Base-by-base conservation (phyloP, 2,113 vertebrate species). In the Laticauda laticaudata region DNA sequence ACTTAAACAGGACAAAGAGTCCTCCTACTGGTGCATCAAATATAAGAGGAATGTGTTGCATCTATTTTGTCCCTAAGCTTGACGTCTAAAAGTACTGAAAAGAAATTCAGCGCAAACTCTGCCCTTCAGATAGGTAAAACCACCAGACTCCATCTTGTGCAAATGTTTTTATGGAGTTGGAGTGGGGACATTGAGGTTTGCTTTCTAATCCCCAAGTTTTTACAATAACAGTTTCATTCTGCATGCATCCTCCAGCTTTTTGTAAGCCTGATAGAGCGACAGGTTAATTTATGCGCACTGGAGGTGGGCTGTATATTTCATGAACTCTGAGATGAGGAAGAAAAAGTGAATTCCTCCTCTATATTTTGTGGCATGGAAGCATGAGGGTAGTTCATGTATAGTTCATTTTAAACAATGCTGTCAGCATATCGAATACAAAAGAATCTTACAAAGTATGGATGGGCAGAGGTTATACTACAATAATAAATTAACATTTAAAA, bases 401-500 rank as follows among this genome's bases (percentile, higher is more conserved):
- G 29, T 81, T 24, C 26, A 87, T 11, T 91, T 48, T 53, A 81
- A 75, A 45, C 15, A 29, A 51, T 29, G 29, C 61, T 91, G 29
- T 23, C n/a, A 48, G 9, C 29, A 6, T 54, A 21, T 75, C 8
- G n/a, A 91, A 81, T 39, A 43, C 29, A 43, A 55, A 89, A 86
- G 14, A 39, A 26, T 20, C 34, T 86, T 91, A 4, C 64, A 10
- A 85, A 39, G 34, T 29, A 55, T 0, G 23, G 64, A n/a, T 69
- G 18, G 15, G 48, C 61, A 64, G 61, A 64, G 18, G 34, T 45
- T n/a, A 51, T 61, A 53, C 69, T 54, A 18, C 21, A 61, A 4
- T 87, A 81, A 81, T 81, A 20, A 39, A 21, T 87, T 57, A 91
- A 87, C 29, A n/a, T 51, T 59, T 61, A 64, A 89, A 92, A 92